These are phyloP conservation scores for Epinotia brunnichana DNA, from an alignment of 2,888 invertebrate species.

Conservation along the genomic window DNA sequence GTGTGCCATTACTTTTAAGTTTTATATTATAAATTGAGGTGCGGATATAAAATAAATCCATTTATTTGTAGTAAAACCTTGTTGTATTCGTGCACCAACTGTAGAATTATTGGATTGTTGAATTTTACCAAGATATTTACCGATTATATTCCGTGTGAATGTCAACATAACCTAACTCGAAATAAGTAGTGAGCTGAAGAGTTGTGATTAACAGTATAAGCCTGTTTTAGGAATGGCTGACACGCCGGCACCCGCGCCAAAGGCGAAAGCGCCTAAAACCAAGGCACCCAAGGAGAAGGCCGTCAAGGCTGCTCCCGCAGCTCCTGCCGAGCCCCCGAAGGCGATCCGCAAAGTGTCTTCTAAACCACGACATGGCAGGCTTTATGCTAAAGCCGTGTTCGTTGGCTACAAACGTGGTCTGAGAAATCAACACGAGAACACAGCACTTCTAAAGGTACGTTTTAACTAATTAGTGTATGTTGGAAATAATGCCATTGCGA, in stretches of 20 bases:
- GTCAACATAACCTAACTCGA: slow-evolving; percentile 78
- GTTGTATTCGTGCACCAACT: slow-evolving; percentile 39
- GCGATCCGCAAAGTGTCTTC: slow-evolving; percentile 78
- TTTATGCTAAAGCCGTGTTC: slow-evolving; percentile 99
- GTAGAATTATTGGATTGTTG: slow-evolving; percentile 58
- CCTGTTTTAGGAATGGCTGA: slow-evolving; percentile 86
- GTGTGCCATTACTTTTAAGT: slow-evolving; percentile 60
- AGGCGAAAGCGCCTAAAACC: slow-evolving; percentile 82
- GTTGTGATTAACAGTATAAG: slow-evolving; percentile 50
- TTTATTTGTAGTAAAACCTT: slow-evolving; percentile 45
- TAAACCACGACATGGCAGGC: slow-evolving; percentile 89
- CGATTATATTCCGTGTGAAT: slow-evolving; percentile 65
- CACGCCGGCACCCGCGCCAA: slow-evolving; percentile 81
- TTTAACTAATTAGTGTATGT: not conserved
- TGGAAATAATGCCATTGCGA: slow-evolving; percentile 11
- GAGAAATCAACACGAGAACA: slow-evolving; percentile 98
- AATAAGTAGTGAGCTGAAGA: slow-evolving; percentile 47
- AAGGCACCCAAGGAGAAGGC: slow-evolving; percentile 85
- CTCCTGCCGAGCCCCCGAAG: slow-evolving; percentile 81
- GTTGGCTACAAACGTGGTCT: slow-evolving; percentile 97
- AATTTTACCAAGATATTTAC: slow-evolving; percentile 57
- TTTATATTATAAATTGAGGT: slow-evolving; percentile 48
- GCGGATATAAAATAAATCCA: slow-evolving; percentile 55
- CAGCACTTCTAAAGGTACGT: slow-evolving; percentile 92
- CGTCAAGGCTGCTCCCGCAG: slow-evolving; percentile 81